These are phyloP conservation scores for Gymnothorax reevesii DNA, from an alignment of 2,797 vertebrate genomes.

Conservation along the genomic window DNA sequence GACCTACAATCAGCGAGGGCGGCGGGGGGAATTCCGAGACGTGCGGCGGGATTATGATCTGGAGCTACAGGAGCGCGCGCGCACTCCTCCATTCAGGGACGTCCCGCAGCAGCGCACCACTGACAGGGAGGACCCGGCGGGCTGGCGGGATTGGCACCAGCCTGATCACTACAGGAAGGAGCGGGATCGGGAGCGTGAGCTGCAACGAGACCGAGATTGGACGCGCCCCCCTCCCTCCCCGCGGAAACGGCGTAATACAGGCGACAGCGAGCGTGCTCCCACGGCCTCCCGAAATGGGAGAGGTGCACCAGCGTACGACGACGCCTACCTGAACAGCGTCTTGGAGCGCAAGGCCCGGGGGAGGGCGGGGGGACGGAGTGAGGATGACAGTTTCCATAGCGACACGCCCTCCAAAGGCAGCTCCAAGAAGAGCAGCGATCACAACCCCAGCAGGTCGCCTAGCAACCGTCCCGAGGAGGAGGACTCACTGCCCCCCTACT, in stretches of 20 bases:
- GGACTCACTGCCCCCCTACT: constrained; percentile 91
- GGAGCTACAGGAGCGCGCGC: constrained; percentile 51
- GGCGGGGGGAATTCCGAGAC: constrained; percentile 70
- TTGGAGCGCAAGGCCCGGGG: constrained; percentile 84
- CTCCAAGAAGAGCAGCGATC: constrained; percentile 77
- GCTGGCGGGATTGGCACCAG: constrained; percentile 59
- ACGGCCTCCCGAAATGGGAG: constrained; percentile 62
- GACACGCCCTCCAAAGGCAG: constrained; percentile 88
- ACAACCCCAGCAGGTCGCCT: constrained; percentile 75
- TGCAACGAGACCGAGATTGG: constrained; percentile 53
- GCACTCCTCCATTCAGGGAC: constrained; percentile 38
- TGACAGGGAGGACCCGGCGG: constrained; percentile 52
- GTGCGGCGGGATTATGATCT: constrained; percentile 61
- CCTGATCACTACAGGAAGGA: constrained; percentile 67
- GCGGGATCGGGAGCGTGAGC: constrained; percentile 52
- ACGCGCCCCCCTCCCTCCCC: constrained; percentile 76
- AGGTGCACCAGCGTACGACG: constrained; percentile 77
- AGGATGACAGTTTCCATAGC: constrained; percentile 73
- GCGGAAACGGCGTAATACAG: constrained; percentile 78
- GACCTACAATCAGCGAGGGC: constrained; percentile 58
- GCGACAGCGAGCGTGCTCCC: constrained; percentile 73
- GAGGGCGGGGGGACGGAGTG: constrained; percentile 52
- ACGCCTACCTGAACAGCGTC: constrained; percentile 78
- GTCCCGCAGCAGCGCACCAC: constrained; percentile 60
- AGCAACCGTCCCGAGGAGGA: constrained; percentile 79